Conservation (phyloP, 2,797 vertebrate species). For the Anguilla anguilla region DNA sequence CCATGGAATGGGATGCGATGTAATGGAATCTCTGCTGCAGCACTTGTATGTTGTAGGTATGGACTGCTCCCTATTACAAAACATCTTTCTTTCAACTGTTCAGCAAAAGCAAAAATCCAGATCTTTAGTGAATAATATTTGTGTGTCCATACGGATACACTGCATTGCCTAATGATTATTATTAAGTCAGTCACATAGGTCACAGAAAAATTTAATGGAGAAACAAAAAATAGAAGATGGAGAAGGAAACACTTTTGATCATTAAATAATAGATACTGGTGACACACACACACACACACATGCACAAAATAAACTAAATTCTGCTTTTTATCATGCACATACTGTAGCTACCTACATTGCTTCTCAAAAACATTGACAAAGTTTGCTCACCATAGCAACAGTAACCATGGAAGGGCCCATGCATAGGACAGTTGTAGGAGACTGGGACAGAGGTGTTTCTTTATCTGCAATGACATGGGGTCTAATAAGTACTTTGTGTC, state of each 20-base stretch:
- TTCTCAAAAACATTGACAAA: background rate
- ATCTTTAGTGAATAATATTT: background rate
- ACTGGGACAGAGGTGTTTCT: background rate
- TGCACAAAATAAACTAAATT: background rate
- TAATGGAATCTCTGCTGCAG: slow-evolving; percentile 47
- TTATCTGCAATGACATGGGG: background rate
- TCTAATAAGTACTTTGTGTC: background rate
- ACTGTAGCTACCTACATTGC: background rate
- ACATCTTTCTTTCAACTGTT: background rate
- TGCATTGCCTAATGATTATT: background rate
- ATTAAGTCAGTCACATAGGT: background rate
- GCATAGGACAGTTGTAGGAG: background rate
- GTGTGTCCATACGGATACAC: background rate
- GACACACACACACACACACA: background rate
- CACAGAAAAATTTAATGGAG: background rate
- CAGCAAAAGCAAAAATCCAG: background rate
- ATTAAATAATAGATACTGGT: background rate
- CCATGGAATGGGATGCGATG: slow-evolving; percentile 27
- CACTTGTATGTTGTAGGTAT: slow-evolving; percentile 40
- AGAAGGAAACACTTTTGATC: background rate
- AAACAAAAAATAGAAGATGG: background rate
- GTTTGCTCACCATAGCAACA: background rate
- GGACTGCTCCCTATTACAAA: slow-evolving; percentile 34
- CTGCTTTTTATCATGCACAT: background rate
- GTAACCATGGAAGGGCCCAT: background rate